Evolutionary conservation across 1,140 invertebrate genomes (phyloP).

Genomic region (Zophobas atratus): DNA sequence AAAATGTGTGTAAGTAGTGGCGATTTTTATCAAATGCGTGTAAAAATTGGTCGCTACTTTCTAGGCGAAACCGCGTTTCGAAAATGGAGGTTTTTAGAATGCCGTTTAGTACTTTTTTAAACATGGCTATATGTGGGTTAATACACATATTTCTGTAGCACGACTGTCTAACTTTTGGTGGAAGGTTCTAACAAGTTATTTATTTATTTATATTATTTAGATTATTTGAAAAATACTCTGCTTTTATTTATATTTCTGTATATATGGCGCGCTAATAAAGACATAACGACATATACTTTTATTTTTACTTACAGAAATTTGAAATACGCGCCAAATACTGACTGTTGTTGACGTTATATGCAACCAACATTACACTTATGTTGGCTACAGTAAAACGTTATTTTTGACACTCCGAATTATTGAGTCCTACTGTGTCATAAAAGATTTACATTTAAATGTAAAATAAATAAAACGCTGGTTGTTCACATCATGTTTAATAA

Average conservation of each 20-base stretch:
- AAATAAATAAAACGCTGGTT: no score
- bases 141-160: neutral
- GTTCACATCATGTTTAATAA: neutral
- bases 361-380: no score
- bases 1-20: constrained; percentile 14
- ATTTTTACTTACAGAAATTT: neutral
- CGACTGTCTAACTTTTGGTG: constrained; percentile 11
- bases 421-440: neutral
- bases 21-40: constrained; percentile 11
- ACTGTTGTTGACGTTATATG: no score
- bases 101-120: constrained; percentile 26
- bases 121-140: constrained; percentile 30
- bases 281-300: neutral
- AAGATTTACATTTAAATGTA: no score
- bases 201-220: constrained; percentile 33
- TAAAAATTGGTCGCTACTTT: constrained; percentile 25
- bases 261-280: constrained; percentile 27
- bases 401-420: constrained; percentile 24
- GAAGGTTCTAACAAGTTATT: constrained; percentile 25
- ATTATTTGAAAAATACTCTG: constrained; percentile 15
- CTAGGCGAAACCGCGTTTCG: constrained; percentile 14
- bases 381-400: neutral
- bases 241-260: constrained; percentile 41
- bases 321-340: no score
- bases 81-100: constrained; percentile 3